Evolutionary conservation across 2,113 vertebrate genomes (phyloP), one percentile per base, ranked within the genome.

Genomic region (Pseudorasbora parva): DNA sequence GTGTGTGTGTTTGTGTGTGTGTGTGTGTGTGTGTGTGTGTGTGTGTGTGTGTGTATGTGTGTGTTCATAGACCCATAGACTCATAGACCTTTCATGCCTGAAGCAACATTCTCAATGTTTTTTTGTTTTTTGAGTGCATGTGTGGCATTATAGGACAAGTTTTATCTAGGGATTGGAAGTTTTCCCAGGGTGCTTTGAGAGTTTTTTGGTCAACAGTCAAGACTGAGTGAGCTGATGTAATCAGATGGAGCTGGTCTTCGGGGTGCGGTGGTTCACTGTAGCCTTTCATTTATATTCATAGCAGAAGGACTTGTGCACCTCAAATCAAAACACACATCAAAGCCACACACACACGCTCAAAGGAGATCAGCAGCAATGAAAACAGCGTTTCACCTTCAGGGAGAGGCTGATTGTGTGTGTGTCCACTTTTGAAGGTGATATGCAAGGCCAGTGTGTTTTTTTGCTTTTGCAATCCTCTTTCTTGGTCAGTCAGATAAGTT

Each of bases 251-350:
- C n/a, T 17, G 59, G 33, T 82, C 68, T 80, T 82, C 71, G 2
- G 81, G 83, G 86, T 82, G 37, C n/a, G 17, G 33, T 1, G 60
- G 69, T 68, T 33, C 80, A 81, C 66, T 41, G 79, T 85, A 85
- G 73, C 57, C 66, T 78, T 77, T 68, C 74, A 87, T 85, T 85
- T 82, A 81, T 82, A 87, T 87, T 85, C 83, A 68, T 71, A 64
- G 57, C 83, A 80, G 66, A 25, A 56, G 41, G 78, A 85, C 83
- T 75, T 47, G 57, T 64, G 74, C 68, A 78, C 64, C 72, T 85
- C 66, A n/a, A 85, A 85, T 68, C 84, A 76, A 87, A 85, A 78
- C 74, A 82, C 83, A 82, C 68, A 87, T 85, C 86, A 82, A 56
- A 87, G 62, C 4, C 57, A 62, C 79, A 76, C 71, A 30, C 60